These are phyloP conservation scores for Hypotaenidia okinawae DNA, from an alignment of 2,797 vertebrate species.

Conservation along the genomic window DNA sequence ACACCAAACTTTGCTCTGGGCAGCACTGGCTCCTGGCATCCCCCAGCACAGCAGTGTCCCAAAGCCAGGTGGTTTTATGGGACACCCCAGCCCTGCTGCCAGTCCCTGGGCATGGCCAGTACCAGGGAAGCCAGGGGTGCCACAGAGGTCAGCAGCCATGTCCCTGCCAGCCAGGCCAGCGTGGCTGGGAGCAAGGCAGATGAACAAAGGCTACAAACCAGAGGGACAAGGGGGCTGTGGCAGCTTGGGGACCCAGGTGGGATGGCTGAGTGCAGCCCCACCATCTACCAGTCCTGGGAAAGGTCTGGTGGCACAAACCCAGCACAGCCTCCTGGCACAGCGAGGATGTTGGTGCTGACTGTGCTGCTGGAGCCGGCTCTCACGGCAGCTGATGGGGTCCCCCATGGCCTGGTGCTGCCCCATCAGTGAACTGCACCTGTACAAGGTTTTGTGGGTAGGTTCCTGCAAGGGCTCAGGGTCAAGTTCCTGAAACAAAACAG, in stretches of 20 bases:
- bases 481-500: background rate
- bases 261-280: background rate
- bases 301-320: background rate
- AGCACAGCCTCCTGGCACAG: fast-evolving
- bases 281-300: background rate
- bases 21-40: background rate
- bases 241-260: background rate
- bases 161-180: background rate
- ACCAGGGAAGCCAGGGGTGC: background rate
- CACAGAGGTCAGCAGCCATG: fast-evolving
- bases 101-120: background rate
- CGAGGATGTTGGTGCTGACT: background rate
- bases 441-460: background rate
- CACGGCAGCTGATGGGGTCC: background rate
- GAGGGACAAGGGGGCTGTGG: background rate
- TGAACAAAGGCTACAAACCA: no score
- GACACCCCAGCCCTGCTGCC: background rate
- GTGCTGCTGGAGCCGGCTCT: conserved; percentile 16
- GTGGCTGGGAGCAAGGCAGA: background rate
- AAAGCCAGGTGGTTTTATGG: background rate
- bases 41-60: background rate
- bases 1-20: background rate
- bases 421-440: conserved; percentile 29
- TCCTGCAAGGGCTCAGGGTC: background rate
- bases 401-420: background rate